Conservation (phyloP, 2,888 invertebrate genomes). For the Notodonta dromedarius region DNA sequence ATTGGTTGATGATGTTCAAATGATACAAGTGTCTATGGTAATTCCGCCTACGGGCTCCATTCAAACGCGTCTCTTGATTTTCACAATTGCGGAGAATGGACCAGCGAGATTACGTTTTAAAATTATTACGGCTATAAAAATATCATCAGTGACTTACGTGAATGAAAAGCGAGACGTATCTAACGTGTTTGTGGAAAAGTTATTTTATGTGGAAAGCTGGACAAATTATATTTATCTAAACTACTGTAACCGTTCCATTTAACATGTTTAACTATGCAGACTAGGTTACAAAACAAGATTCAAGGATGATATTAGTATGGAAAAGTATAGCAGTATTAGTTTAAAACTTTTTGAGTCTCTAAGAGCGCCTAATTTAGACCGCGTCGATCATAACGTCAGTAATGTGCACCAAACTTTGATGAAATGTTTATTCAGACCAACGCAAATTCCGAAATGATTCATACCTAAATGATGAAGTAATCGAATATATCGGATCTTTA, state of each 20-base stretch:
- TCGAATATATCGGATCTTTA: slow-evolving; percentile 10
- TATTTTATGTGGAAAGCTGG: neutral
- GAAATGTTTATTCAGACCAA: neutral
- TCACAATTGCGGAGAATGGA: neutral
- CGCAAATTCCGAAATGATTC: slow-evolving; percentile 9
- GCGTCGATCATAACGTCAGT: no score
- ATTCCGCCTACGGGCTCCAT: neutral
- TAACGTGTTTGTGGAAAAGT: neutral
- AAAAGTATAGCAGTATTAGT: no score
- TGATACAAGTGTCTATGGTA: neutral
- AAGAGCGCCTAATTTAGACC: no score
- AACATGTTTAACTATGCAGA: no score
- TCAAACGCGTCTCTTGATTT: neutral
- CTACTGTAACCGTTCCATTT: no score
- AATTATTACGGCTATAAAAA: neutral
- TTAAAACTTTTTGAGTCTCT: no score
- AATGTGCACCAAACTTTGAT: neutral
- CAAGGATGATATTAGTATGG: no score
- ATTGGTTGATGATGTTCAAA: neutral
- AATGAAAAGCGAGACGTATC: neutral
- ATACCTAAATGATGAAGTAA: slow-evolving; percentile 19
- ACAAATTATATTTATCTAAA: neutral
- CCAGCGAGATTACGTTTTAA: neutral
- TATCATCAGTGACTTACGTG: neutral
- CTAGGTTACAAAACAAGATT: no score